These are phyloP conservation scores for Cantharis rufa DNA, from an alignment of 2,888 invertebrate genomes.

Conservation along the genomic window DNA sequence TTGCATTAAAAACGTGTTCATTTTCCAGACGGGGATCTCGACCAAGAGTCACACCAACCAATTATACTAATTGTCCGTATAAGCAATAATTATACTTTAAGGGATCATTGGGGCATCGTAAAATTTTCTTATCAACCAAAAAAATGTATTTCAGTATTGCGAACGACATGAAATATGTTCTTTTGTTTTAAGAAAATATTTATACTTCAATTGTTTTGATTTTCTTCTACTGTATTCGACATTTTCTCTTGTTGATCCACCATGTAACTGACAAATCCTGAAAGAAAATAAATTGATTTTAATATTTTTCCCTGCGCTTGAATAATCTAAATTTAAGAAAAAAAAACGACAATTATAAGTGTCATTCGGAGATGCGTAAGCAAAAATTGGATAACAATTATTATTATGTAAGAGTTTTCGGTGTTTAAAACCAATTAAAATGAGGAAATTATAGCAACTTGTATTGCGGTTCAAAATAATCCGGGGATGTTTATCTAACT, in stretches of 20 bases:
- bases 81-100: slow-evolving; percentile 12
- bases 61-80: slow-evolving; percentile 14
- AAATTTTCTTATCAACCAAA: slow-evolving; percentile 17
- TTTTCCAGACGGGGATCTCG: slow-evolving; percentile 4
- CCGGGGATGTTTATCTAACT: not conserved
- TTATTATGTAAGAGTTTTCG: too few species aligned
- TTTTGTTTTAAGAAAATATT: not conserved
- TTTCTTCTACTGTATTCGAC: not conserved
- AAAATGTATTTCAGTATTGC: not conserved
- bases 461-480: too few species aligned
- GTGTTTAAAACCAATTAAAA: not conserved
- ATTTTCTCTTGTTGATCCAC: not conserved
- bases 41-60: not conserved
- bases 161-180: not conserved
- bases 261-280: not conserved
- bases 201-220: not conserved
- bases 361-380: not conserved
- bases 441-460: too few species aligned
- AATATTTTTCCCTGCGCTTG: not conserved
- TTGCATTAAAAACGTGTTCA: slow-evolving; percentile 28
- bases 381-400: not conserved
- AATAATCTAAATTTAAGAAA: not conserved
- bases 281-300: not conserved
- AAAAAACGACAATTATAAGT: not conserved
- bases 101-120: slow-evolving; percentile 12